phyloP scores from a whole-genome alignment of 2,888 invertebrate species.

The Augiades crinisus region DNA sequence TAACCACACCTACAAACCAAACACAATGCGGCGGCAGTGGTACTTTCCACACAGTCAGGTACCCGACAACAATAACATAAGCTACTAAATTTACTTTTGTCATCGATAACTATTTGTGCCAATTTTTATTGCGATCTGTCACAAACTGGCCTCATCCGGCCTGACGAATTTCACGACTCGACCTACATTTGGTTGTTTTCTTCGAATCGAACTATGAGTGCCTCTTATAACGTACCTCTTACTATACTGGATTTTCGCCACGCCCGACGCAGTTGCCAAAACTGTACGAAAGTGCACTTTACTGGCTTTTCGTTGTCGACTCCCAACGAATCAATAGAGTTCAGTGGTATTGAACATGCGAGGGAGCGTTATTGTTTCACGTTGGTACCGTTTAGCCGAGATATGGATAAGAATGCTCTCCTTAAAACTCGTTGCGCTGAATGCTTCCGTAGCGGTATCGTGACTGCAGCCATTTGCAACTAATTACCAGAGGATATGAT shows the following conservation, averaged over 20 bases:
- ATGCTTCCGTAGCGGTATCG: slow-evolving; percentile 1
- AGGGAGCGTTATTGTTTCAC: slow-evolving; percentile 7
- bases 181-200: not conserved
- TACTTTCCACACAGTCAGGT: no score
- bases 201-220: not conserved
- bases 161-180: no score
- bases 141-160: no score
- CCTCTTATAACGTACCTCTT: no score
- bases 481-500: slow-evolving; percentile 9
- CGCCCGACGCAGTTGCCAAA: slow-evolving; percentile 7
- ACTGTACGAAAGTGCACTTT: slow-evolving; percentile 3
- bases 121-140: no score
- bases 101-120: not conserved
- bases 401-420: not conserved
- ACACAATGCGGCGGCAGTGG: no score
- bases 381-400: not conserved
- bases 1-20: no score
- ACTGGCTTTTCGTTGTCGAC: not conserved
- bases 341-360: slow-evolving; percentile 14
- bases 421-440: slow-evolving; percentile 5
- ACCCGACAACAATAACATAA: no score
- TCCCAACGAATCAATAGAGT: slow-evolving; percentile 15
- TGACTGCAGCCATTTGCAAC: slow-evolving; percentile 5
- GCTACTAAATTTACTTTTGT: not conserved
- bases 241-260: not conserved